Percentiles rank a stretch among this genome's conserved stretches.
These are phyloP conservation scores for Lamellibrachia columna DNA, from an alignment of 2,888 invertebrate genomes.

Conservation along the genomic window DNA sequence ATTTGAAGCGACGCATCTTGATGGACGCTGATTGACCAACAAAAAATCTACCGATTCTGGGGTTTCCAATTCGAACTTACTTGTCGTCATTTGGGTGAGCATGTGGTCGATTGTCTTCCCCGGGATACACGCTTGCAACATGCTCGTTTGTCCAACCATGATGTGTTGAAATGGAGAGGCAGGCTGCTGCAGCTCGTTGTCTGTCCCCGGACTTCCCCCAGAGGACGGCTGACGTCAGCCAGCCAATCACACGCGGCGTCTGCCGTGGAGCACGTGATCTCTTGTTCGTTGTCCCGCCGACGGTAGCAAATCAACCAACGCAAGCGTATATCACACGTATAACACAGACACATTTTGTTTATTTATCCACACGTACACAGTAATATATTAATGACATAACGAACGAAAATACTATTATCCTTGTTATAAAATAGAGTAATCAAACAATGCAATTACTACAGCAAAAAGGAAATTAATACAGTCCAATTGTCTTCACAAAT, in stretches of 20 bases:
- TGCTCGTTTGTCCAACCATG: conserved; percentile 11
- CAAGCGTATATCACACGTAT: neutral
- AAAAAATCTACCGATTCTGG: neutral
- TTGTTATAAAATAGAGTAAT: neutral
- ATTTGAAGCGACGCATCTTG: neutral
- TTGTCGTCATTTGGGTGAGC: conserved; percentile 7
- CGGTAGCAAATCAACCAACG: neutral
- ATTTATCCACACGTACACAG: neutral
- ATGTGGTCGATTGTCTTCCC: conserved; percentile 16
- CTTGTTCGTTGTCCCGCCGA: neutral
- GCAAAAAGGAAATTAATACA: neutral
- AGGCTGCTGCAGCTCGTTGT: neutral
- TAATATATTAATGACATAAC: neutral
- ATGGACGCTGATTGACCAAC: conserved; percentile 4
- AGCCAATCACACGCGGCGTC: neutral
- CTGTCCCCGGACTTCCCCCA: neutral
- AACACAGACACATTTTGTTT: neutral
- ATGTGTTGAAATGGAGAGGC: conserved; percentile 5
- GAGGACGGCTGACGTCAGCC: neutral
- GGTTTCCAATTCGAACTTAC: neutral
- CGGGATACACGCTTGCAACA: conserved; percentile 20
- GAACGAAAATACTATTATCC: neutral
- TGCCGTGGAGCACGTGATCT: conserved; percentile 3
- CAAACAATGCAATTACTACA: neutral
- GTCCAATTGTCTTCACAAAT: neutral